Evolutionary conservation across 2,888 invertebrate genomes (phyloP), one percentile per base, ranked within the genome.

Genomic region (Drosophila parthenogenetica): DNA sequence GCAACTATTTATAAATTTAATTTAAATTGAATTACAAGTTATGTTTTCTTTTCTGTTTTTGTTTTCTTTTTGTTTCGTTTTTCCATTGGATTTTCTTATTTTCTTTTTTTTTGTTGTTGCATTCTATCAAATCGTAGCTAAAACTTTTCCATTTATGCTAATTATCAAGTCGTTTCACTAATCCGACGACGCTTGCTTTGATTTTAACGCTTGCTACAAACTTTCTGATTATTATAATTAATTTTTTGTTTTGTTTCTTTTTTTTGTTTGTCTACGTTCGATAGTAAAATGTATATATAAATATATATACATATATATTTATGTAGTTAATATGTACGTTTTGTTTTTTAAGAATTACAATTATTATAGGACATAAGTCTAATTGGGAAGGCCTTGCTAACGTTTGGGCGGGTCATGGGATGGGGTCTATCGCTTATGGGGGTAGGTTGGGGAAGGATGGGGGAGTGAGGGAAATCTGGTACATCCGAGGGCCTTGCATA

Each of bases 281-380:
- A 87, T 84, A 84, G 83, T 86, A 86, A 86, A 86, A 86, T 86
- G 83, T 86, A 83, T 86, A 83, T 87, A 83, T 81, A 81, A 71
- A 77, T 79, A 78, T 79, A 73, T 74, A 74, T 77, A 77, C 55
- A 74, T 80, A 71, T 76, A 71, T 77, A 71, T 75, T 65, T 69
- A 69, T 78, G 74, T 85, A 83, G 74, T 86, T 87, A 71, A 73
- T 87, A 79, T 81, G 72, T 84, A 87, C 79, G 70, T 79, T 87
- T 29, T 29, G 29, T 29, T 29, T 25, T 19, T 29, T 84, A 85
- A 86, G 85, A 86, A 87, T 86, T 86, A 86, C 85, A 85, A 85
- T 84, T 87, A 84, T 81, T 48, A 61, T 61, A 84, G 84, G 84
- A 73, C 77, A 86, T 84, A 84, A 79, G 55, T 75, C 83, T 84